Evolutionary conservation across 2,797 vertebrate genomes (phyloP), one percentile per base, ranked within the genome.

Genomic region (Gila robusta): DNA sequence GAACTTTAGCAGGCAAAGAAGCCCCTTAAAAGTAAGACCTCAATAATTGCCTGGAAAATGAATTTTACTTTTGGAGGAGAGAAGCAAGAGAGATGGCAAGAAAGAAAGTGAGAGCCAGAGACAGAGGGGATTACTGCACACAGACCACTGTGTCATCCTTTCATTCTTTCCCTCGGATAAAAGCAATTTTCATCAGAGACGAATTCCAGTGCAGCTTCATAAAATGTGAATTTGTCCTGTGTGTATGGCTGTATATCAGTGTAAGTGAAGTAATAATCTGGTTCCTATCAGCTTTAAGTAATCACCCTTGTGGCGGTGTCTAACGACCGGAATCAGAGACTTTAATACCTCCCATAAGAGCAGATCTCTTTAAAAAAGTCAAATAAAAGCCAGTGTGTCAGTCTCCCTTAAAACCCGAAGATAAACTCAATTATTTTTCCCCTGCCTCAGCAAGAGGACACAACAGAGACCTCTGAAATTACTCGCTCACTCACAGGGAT

Each of bases 401-500:
- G 93, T 95, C 92, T 93, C 91, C 93, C 91, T 95, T 93, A 90
- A 94, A 94, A 93, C 91, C 87, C 88, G 86, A 93, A 88, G 92
- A 91, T 92, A 92, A 94, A 94, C 93, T 90, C 79, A 92, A 94
- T 94, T 97, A 96, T 96, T 94, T 91, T 93, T 44, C 81, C 62
- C 69, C 78, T 76, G 94, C 95, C 96, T 95, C 96, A 93, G 92
- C 96, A 74, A 96, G 97, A 94, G 95, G 96, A 96, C 95, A 96
- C 95, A 96, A 88, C 86, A 77, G 93, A 95, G 94, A 91, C 82
- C 92, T 91, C 95, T 96, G 96, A 95, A 96, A 96, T 97, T 97
- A 97, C 96, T 98, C 96, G 96, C 96, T 96, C 95, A 8, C 84
- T 47, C 67, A 73, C 93, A 91, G 91, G 97, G 96, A 97, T 94